These are phyloP conservation scores for Macroglossus sobrinus DNA, from an alignment of 2,113 vertebrate species.

Conservation along the genomic window DNA sequence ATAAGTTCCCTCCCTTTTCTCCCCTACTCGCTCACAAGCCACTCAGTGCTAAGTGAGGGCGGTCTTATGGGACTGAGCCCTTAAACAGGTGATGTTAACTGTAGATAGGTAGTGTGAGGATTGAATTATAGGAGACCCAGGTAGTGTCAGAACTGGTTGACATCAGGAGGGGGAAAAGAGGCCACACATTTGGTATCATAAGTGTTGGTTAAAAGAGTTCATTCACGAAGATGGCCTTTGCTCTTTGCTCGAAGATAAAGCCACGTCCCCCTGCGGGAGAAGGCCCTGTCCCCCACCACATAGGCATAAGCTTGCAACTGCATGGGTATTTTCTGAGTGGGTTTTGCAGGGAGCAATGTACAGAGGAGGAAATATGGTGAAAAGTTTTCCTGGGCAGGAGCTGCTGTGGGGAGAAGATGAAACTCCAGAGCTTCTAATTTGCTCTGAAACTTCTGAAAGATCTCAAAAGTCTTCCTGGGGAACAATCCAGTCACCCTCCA, in stretches of 20 bases:
- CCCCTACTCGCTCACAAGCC: fast-evolving
- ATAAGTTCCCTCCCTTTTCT: background rate
- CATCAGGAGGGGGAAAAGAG: background rate
- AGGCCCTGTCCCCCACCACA: background rate
- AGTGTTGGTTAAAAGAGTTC: background rate
- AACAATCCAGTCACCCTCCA: background rate
- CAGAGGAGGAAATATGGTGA: fast-evolving
- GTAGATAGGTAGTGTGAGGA: background rate
- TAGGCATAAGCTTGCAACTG: background rate
- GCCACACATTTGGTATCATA: background rate
- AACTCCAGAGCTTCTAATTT: background rate
- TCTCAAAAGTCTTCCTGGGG: background rate
- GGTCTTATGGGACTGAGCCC: background rate
- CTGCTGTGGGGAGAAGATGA: background rate
- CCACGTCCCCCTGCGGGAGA: background rate
- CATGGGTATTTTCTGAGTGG: too few relatives aligned
- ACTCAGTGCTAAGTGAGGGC: background rate
- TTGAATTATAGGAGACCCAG: background rate
- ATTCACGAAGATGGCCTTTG: background rate
- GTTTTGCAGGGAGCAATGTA: background rate
- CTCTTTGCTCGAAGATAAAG: background rate
- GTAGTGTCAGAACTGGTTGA: background rate
- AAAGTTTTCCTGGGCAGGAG: background rate
- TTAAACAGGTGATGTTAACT: background rate
- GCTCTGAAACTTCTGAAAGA: background rate